A percentile compares a stretch with the other conserved stretches of the same genome.
Conservation (phyloP, 2,888 invertebrate species). For the Chouioia cunea region DNA sequence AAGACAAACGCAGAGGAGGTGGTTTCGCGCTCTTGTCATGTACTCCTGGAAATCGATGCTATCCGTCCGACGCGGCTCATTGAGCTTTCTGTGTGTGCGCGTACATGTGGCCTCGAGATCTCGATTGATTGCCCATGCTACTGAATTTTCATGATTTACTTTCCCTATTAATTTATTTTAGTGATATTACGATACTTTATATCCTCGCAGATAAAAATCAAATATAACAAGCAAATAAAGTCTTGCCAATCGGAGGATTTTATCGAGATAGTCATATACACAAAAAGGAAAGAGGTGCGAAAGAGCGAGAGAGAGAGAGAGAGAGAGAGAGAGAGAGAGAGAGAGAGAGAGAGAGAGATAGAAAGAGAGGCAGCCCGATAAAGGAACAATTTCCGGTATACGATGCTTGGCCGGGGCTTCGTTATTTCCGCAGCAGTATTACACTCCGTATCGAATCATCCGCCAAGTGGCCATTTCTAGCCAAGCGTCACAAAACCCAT, state of each 20-base stretch:
- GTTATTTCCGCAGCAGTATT: constrained; percentile 58
- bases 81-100: constrained; percentile 19
- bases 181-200: background rate
- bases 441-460: constrained; percentile 46
- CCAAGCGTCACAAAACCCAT: constrained; percentile 24
- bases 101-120: no score
- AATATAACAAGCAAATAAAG: constrained; percentile 12
- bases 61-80: constrained; percentile 47
- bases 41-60: constrained; percentile 47
- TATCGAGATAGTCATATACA: constrained; percentile 15
- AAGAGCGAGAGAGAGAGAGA: background rate
- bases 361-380: constrained; percentile 38
- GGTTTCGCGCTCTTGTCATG: constrained; percentile 12
- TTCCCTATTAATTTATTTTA: background rate
- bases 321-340: background rate
- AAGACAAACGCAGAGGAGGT: no score
- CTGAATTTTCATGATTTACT: no score
- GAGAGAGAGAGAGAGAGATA: background rate
- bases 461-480: constrained; percentile 24
- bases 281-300: background rate
- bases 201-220: constrained; percentile 16
- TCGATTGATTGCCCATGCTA: no score
- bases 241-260: constrained; percentile 5
- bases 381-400: constrained; percentile 54
- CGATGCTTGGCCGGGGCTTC: constrained; percentile 45